Percentiles rank a stretch among this genome's conserved stretches.
phyloP scores from a whole-genome alignment of 2,113 vertebrate genomes.

The Rutilus rutilus region DNA sequence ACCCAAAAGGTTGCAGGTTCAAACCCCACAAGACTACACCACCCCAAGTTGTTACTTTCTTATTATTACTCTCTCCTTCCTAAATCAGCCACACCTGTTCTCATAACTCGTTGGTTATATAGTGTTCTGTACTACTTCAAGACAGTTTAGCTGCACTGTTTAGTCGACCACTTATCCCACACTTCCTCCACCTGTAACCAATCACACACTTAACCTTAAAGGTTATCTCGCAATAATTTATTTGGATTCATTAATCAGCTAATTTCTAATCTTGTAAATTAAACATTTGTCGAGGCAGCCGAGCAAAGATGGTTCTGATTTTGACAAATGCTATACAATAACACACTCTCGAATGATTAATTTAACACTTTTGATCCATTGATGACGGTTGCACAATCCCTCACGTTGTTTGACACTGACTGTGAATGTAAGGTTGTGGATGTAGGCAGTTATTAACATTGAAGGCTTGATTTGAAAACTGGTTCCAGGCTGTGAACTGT shows the following conservation, averaged over 20 bases:
- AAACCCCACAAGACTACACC: background rate
- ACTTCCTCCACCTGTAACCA: constrained; percentile 25
- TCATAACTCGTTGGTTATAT: background rate
- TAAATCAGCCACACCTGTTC: constrained; percentile 31
- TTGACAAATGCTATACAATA: background rate
- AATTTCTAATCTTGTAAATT: constrained; percentile 9
- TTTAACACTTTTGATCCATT: background rate
- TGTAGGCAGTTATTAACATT: constrained; percentile 39
- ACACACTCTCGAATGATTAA: background rate
- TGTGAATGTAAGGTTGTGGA: constrained; percentile 15
- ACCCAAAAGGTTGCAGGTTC: background rate
- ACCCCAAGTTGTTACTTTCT: background rate
- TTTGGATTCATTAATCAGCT: constrained; percentile 25
- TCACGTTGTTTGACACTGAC: background rate
- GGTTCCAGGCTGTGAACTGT: constrained; percentile 35
- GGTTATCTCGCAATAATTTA: constrained; percentile 20
- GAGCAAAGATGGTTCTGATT: background rate
- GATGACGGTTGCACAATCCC: background rate
- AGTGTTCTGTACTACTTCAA: constrained; percentile 5
- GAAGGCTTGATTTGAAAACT: constrained; percentile 43
- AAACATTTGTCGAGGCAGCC: background rate
- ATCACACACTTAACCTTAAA: constrained; percentile 24
- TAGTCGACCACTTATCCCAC: constrained; percentile 23
- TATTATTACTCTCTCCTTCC: background rate
- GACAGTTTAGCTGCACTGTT: background rate